Evolutionary conservation across 2,888 invertebrate genomes (phyloP).

Genomic region (Cephalotes varians): DNA sequence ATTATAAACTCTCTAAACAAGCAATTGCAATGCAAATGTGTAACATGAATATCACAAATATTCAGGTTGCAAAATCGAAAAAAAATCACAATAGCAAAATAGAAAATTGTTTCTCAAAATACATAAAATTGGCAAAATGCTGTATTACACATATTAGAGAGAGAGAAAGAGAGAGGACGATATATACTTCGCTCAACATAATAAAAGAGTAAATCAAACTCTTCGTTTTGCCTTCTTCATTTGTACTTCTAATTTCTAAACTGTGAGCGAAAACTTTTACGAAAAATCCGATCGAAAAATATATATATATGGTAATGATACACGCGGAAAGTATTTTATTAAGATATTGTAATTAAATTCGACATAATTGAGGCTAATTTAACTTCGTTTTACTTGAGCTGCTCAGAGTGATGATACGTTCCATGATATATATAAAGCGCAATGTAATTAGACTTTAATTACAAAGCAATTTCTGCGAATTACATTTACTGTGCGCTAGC

Average conservation of each 20-base stretch:
- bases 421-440: constrained; percentile 42
- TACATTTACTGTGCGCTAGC: constrained; percentile 4
- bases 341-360: constrained; percentile 39
- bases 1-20: neutral
- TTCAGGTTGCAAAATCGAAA: neutral
- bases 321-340: constrained; percentile 41
- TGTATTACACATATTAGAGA: neutral
- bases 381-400: constrained; percentile 25
- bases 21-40: neutral
- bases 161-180: no score
- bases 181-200: no score
- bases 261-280: neutral
- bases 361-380: constrained; percentile 47
- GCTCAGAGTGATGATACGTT: constrained; percentile 47
- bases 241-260: neutral
- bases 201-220: neutral
- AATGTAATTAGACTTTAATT: constrained; percentile 18
- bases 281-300: constrained; percentile 40
- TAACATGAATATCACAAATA: neutral
- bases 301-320: constrained; percentile 37
- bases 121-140: neutral
- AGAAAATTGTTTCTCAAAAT: neutral
- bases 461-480: constrained; percentile 18
- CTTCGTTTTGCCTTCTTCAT: neutral
- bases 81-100: neutral